Evolutionary conservation across 2,888 invertebrate species (phyloP).

Genomic region (Creontiades dilutus): DNA sequence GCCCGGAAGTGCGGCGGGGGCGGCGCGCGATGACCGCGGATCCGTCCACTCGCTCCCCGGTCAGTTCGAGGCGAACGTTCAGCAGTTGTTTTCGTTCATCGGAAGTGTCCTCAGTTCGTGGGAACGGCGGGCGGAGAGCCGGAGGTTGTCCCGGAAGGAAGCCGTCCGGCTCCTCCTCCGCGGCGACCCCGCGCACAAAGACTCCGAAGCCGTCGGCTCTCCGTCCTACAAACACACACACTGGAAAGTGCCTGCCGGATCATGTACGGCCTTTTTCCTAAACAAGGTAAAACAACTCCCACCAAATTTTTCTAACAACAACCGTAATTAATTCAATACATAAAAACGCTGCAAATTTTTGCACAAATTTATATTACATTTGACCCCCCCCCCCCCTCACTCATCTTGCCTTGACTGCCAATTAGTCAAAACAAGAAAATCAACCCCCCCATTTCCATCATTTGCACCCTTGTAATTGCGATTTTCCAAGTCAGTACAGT

Average conservation of each 20-base stretch:
- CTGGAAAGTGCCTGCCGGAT: slow-evolving; percentile 91
- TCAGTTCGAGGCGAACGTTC: slow-evolving; percentile 80
- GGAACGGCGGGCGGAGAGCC: slow-evolving; percentile 79
- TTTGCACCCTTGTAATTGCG: too few species aligned
- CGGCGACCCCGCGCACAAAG: slow-evolving; percentile 75
- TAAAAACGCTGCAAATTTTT: too few species aligned
- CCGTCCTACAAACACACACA: slow-evolving; percentile 83
- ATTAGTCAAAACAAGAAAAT: too few species aligned
- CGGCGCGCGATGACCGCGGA: slow-evolving; percentile 71
- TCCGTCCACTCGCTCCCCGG: slow-evolving; percentile 80
- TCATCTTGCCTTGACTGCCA: too few species aligned
- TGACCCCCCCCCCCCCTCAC: too few species aligned
- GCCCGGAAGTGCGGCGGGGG: slow-evolving; percentile 75
- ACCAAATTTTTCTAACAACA: too few species aligned
- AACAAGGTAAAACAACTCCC: slow-evolving; percentile 84
- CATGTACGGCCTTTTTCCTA: slow-evolving; percentile 92
- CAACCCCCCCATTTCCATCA: too few species aligned
- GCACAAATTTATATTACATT: too few species aligned
- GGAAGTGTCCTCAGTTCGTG: slow-evolving; percentile 89
- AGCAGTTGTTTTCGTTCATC: slow-evolving; percentile 89
- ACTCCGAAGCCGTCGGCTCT: slow-evolving; percentile 75
- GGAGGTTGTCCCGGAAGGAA: slow-evolving; percentile 74
- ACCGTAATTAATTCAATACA: too few species aligned
- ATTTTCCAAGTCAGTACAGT: too few species aligned
- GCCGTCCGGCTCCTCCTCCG: slow-evolving; percentile 75